Conservation (phyloP, 2,888 invertebrate species). For the Cataglyphis livida region DNA sequence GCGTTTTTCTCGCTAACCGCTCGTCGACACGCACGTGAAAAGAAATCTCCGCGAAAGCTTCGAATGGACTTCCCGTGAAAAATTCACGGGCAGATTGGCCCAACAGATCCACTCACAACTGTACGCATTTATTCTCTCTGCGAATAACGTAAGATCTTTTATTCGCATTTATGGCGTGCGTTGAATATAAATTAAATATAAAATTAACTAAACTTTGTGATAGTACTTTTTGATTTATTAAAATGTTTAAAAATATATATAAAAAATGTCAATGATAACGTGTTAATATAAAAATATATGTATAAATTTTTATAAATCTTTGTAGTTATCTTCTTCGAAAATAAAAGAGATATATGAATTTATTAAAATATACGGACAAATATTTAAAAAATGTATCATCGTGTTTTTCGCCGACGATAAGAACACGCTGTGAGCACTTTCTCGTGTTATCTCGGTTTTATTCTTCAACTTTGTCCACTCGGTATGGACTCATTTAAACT, state of each 20-base stretch:
- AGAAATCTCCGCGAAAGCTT: conserved; percentile 63
- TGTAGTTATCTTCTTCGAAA: neutral
- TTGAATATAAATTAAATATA: neutral
- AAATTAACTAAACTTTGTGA: neutral
- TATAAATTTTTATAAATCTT: neutral
- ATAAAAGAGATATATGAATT: neutral
- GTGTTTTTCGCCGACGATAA: neutral
- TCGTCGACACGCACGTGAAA: conserved; percentile 63
- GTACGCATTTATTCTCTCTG: conserved; percentile 12
- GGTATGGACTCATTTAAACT: conserved; percentile 33
- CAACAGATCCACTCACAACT: conserved; percentile 5
- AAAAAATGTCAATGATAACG: neutral
- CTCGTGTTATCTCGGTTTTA: neutral
- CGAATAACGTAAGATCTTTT: neutral
- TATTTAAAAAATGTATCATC: neutral
- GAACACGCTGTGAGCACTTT: neutral
- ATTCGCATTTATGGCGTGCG: neutral
- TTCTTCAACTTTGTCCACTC: conserved; percentile 23
- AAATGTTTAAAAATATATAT: too few species aligned
- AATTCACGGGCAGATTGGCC: conserved; percentile 30
- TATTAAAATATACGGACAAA: neutral
- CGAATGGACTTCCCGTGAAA: conserved; percentile 30
- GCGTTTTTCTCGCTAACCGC: conserved; percentile 45
- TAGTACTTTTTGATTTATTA: neutral
- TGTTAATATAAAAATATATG: neutral